These are phyloP conservation scores for Trichopria drosophilae DNA, from an alignment of 2,888 invertebrate species.

Conservation along the genomic window DNA sequence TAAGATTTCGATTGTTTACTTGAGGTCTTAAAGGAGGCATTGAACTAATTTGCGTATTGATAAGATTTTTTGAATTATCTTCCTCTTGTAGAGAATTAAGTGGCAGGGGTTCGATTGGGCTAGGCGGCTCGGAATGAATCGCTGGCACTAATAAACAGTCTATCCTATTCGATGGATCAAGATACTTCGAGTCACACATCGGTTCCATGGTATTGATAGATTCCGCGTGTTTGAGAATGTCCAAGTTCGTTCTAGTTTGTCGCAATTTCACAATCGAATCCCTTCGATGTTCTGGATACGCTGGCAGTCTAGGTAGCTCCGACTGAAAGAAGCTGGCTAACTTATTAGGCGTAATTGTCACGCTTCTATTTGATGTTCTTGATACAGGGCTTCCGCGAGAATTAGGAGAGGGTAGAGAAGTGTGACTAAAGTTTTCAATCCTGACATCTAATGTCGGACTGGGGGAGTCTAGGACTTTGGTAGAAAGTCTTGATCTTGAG, in stretches of 20 bases:
- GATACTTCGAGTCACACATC: slow-evolving; percentile 32
- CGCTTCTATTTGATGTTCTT: slow-evolving; percentile 35
- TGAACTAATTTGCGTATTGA: slow-evolving; percentile 15
- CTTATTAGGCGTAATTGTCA: slow-evolving; percentile 48
- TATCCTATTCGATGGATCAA: slow-evolving; percentile 38
- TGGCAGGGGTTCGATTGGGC: slow-evolving; percentile 49
- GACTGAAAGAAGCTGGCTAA: slow-evolving; percentile 41
- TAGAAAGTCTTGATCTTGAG: slow-evolving; percentile 18
- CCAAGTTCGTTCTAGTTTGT: slow-evolving; percentile 34
- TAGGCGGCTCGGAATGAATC: slow-evolving; percentile 53
- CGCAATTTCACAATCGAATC: slow-evolving; percentile 24
- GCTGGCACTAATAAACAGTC: slow-evolving; percentile 45
- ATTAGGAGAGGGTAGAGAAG: slow-evolving; percentile 37
- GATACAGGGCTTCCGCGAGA: slow-evolving; percentile 33
- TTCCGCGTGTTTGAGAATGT: slow-evolving; percentile 43
- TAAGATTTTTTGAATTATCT: slow-evolving; percentile 19
- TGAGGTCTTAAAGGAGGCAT: slow-evolving; percentile 12
- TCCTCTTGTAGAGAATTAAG: slow-evolving; percentile 42
- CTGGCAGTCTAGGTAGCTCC: slow-evolving; percentile 26
- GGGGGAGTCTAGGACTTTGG: slow-evolving; percentile 28
- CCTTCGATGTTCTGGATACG: slow-evolving; percentile 17
- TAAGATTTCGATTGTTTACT: neutral
- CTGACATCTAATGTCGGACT: slow-evolving; percentile 37
- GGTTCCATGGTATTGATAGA: slow-evolving; percentile 34
- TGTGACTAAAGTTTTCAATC: slow-evolving; percentile 33